Evolutionary conservation across 2,113 vertebrate species (phyloP).

Genomic region (Gulo gulo): DNA sequence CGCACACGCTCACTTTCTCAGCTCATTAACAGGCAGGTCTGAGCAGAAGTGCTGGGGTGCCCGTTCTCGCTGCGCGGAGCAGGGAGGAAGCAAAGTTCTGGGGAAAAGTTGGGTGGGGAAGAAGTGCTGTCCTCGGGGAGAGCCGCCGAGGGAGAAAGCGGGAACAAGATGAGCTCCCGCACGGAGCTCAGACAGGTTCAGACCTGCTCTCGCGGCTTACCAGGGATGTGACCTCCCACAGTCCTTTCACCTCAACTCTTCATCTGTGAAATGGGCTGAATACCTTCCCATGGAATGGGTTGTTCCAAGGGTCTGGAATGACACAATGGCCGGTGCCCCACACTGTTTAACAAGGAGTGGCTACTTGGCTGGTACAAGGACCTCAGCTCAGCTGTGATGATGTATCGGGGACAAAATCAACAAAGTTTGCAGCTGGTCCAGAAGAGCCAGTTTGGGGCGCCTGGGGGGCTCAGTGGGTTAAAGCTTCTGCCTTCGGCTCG

Average conservation of each 20-base stretch:
- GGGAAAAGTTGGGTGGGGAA: background rate
- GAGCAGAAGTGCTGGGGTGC: background rate
- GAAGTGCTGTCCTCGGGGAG: background rate
- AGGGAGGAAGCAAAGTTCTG: background rate
- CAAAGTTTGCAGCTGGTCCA: background rate
- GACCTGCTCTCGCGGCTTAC: background rate
- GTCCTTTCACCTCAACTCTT: background rate
- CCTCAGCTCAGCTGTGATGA: background rate
- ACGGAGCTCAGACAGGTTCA: background rate
- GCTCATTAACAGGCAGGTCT: slow-evolving; percentile 10
- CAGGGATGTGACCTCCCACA: background rate
- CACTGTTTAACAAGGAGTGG: background rate
- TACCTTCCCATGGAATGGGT: background rate
- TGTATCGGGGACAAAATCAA: background rate
- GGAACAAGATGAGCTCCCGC: rapidly evolving
- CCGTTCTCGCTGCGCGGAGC: background rate
- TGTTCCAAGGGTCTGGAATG: background rate
- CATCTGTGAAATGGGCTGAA: background rate
- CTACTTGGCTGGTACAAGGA: background rate
- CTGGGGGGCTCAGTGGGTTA: too few species aligned
- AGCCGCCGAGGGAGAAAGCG: background rate
- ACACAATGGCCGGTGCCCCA: background rate
- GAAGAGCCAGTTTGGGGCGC: background rate
- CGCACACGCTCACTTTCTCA: background rate
- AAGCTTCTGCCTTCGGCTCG: too few species aligned